Evolutionary conservation across 2,797 vertebrate genomes (phyloP).

Genomic region (Rhincodon typus): DNA sequence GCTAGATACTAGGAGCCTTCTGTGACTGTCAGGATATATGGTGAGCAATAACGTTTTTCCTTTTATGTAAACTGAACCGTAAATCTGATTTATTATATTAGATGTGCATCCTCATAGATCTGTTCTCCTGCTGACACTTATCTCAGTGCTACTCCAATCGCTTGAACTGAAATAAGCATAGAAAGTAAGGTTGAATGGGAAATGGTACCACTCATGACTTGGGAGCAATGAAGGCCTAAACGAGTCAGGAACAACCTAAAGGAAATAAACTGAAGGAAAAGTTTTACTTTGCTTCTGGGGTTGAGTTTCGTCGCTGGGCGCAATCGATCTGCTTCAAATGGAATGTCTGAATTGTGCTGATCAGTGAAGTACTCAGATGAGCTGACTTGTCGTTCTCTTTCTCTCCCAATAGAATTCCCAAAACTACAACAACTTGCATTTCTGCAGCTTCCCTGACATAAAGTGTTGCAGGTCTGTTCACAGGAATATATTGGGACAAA

Average conservation of each 20-base stretch:
- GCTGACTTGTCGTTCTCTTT: neutral
- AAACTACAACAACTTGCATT: neutral
- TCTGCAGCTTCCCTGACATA: neutral
- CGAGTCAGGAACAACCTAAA: neutral
- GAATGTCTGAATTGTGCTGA: neutral
- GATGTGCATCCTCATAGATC: neutral
- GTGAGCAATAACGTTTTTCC: neutral
- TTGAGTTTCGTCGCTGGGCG: neutral
- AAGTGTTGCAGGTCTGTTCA: neutral
- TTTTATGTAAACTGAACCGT: neutral
- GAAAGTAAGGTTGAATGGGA: too few relatives aligned
- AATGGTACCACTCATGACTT: too few relatives aligned
- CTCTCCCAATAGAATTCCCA: neutral
- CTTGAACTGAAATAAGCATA: neutral
- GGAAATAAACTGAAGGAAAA: neutral
- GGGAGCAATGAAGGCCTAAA: neutral
- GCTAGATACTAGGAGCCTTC: neutral
- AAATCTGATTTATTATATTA: neutral
- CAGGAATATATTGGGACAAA: neutral
- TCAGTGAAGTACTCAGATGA: neutral
- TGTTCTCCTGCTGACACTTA: neutral
- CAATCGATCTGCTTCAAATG: neutral
- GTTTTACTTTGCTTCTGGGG: neutral
- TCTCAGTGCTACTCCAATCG: neutral
- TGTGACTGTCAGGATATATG: neutral